phyloP scores from a whole-genome alignment of 2,888 invertebrate genomes.

The Drosophila kanekoi region DNA sequence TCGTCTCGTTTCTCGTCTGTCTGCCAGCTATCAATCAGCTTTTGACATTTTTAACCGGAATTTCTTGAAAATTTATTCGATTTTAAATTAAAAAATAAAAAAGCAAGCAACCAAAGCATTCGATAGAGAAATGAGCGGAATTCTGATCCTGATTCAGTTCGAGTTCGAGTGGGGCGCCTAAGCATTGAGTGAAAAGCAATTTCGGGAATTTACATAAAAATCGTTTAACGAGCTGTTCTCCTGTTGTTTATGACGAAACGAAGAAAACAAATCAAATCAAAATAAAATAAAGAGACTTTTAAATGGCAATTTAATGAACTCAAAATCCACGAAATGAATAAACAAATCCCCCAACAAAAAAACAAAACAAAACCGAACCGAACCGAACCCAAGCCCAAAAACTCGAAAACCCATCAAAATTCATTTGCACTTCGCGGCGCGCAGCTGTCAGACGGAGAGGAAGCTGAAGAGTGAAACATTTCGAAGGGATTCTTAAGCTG shows the following conservation, averaged over 20 bases:
- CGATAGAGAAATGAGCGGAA: constrained; percentile 25
- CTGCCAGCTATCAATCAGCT: constrained; percentile 80
- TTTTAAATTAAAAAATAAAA: constrained; percentile 74
- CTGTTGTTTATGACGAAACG: constrained; percentile 53
- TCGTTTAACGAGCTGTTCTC: constrained; percentile 61
- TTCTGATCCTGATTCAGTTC: constrained; percentile 28
- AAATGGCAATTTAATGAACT: constrained; percentile 81
- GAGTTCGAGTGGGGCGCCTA: constrained; percentile 50
- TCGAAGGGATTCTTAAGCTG: constrained; percentile 71
- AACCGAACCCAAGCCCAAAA: constrained; percentile 9
- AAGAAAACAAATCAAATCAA: constrained; percentile 54
- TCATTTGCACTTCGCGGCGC: constrained; percentile 69
- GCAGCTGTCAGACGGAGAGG: constrained; percentile 44
- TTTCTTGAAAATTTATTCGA: constrained; percentile 81
- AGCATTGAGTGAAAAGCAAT: constrained; percentile 50
- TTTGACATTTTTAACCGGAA: constrained; percentile 83
- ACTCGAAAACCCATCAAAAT: constrained; percentile 74
- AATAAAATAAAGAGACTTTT: constrained; percentile 71
- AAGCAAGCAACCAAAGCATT: constrained; percentile 4
- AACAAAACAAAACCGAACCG: constrained; percentile 1
- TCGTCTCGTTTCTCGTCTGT: constrained; percentile 49
- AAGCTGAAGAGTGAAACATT: constrained; percentile 28
- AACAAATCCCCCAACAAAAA: constrained; percentile 24
- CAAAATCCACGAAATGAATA: constrained; percentile 75
- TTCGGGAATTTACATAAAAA: constrained; percentile 80